Evolutionary conservation across 2,113 vertebrate genomes (phyloP).

Genomic region (Onychostoma macrolepis): DNA sequence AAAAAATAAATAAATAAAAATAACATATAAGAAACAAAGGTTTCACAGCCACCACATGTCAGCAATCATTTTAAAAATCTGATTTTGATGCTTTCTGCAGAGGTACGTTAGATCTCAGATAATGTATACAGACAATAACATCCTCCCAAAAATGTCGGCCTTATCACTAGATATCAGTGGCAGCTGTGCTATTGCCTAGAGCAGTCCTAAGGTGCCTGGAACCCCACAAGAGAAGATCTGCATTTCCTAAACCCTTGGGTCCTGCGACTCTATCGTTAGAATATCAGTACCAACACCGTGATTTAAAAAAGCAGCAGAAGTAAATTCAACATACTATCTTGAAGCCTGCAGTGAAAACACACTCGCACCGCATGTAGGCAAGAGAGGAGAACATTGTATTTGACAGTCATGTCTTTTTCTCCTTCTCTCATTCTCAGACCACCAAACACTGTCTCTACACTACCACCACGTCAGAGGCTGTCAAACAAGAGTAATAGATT

Average conservation of each 20-base stretch:
- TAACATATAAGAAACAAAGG: conserved; percentile 5
- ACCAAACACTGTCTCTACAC: conserved; percentile 7
- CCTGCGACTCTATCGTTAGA: not conserved
- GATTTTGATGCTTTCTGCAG: not conserved
- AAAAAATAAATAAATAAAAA: not conserved
- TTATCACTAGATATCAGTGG: conserved; percentile 21
- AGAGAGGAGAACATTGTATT: not conserved
- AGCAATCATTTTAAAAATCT: not conserved
- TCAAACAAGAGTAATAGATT: conserved; percentile 40
- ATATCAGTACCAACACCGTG: not conserved
- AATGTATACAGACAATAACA: conserved; percentile 17
- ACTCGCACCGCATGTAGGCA: conserved; percentile 19
- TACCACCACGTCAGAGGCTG: conserved; percentile 15
- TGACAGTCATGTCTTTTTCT: not conserved
- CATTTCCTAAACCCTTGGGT: conserved; percentile 2
- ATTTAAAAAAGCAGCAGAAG: conserved; percentile 22
- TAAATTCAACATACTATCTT: conserved; percentile 30
- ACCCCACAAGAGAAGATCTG: conserved; percentile 22
- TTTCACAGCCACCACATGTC: not conserved
- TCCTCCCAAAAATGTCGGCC: conserved; percentile 14
- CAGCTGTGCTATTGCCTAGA: conserved; percentile 45
- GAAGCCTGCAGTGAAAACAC: conserved; percentile 45
- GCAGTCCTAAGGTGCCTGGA: conserved; percentile 44
- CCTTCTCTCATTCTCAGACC: conserved; percentile 3
- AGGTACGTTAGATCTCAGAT: not conserved